A percentile compares a stretch with the other conserved stretches of the same genome.
These are phyloP conservation scores for Eilema sororculum DNA, from an alignment of 2,888 invertebrate genomes.

Conservation along the genomic window DNA sequence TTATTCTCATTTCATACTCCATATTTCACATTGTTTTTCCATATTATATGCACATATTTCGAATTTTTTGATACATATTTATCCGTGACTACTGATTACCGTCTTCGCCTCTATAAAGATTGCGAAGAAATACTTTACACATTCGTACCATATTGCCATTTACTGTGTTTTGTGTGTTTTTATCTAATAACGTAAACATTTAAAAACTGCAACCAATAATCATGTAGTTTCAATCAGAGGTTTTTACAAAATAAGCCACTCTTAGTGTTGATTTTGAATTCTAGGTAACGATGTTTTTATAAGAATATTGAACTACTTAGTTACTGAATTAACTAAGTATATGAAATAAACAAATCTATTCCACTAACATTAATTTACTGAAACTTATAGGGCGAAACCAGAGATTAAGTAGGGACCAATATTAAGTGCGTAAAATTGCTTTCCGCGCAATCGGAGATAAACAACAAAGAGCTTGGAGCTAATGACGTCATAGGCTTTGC, in stretches of 20 bases:
- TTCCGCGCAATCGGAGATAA: conserved; percentile 26
- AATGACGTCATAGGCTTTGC: conserved; percentile 42
- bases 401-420: background rate
- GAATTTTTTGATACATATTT: no score
- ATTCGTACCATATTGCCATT: no score
- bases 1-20: no score
- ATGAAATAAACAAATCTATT: background rate
- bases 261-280: background rate
- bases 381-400: background rate
- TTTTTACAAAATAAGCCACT: background rate
- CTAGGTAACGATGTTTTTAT: background rate
- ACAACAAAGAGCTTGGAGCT: conserved; percentile 26
- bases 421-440: conserved; percentile 16
- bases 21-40: no score
- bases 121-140: no score
- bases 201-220: no score
- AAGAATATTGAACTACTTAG: background rate
- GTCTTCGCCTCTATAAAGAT: no score
- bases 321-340: no score
- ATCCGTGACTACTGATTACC: no score
- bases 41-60: no score
- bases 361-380: background rate
- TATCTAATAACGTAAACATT: no score
- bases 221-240: background rate
- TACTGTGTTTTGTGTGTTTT: no score